A percentile compares a stretch with the other conserved stretches of the same genome.
These are phyloP conservation scores for Drosophila insularis DNA, from an alignment of 1,140 invertebrate species.

Conservation along the genomic window DNA sequence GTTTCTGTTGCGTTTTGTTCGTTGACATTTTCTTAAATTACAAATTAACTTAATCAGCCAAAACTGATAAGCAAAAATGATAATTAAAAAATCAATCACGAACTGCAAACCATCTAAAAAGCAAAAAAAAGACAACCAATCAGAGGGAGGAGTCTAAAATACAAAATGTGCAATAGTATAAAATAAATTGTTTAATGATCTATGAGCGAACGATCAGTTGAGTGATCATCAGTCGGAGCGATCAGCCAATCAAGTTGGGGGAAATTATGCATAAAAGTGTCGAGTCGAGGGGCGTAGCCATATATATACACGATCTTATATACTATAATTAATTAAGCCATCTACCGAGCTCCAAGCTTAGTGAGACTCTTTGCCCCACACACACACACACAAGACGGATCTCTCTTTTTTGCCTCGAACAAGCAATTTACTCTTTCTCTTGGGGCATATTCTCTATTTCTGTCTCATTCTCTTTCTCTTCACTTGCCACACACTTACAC, in stretches of 20 bases:
- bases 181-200: conserved; percentile 29
- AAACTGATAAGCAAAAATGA: conserved; percentile 60
- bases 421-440: neutral
- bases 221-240: conserved; percentile 32
- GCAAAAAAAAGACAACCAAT: conserved; percentile 9
- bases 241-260: conserved; percentile 44
- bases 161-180: neutral
- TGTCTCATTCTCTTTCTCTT: neutral
- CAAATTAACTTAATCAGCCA: conserved; percentile 69
- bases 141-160: conserved; percentile 34
- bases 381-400: neutral
- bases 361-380: neutral
- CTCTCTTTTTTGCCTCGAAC: neutral
- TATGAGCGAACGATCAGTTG: conserved; percentile 53
- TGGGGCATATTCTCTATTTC: conserved; percentile 5
- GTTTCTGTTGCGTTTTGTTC: neutral
- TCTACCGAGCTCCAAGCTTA: conserved; percentile 5
- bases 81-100: conserved; percentile 73
- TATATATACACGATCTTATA: neutral
- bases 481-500: neutral
- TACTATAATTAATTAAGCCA: conserved; percentile 60
- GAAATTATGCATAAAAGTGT: conserved; percentile 63
- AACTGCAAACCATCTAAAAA: conserved; percentile 3
- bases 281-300: conserved; percentile 15
- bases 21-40: conserved; percentile 24